Evolutionary conservation across 2,888 invertebrate species (phyloP), one percentile per base, ranked within the genome.

Genomic region (Drosophila neotestacea): DNA sequence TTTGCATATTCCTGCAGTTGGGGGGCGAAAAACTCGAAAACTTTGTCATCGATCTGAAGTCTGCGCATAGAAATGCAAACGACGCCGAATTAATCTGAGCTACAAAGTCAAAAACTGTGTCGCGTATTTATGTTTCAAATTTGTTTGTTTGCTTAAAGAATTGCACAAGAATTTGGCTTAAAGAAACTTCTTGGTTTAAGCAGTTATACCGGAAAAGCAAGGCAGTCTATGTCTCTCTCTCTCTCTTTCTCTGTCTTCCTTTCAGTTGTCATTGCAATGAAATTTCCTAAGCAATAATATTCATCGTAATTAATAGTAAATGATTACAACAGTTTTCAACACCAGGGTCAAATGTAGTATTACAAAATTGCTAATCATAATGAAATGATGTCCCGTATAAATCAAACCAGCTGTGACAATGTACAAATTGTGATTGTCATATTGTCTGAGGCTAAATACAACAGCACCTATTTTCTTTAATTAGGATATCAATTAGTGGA

Each of bases 401-500:
- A 78, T 66, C 68, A 73, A 48, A 36, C 36, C 58, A 73, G 61
- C 73, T 63, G 51, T 51, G 42, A 58, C 52, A 77, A 55, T 59
- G 9, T 50, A 34, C 73, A 56, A 64, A 59, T 60, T 71, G 52
- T 59, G 30, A 59, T 48, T 67, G 63, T 75, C 59, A 71, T 61
- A 51, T 61, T 54, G 47, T 47, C 48, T 41, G 56, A 16, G 52
- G 60, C 13, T 64, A 62, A 66, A 78, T 58, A 46, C 44, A 68
- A 64, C 51, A 60, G 51, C 47, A 36, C 32, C 58, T 85, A 72
- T 87, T 87, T 86, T 73, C 85, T 69, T 84, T 85, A 89, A 88
- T 89, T 85, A 80, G 58, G 39, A 55, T 81, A 77, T 83, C 73
- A 89, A 85, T 89, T 85, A 85, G 71, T 50, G 34, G 22, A 16